Conservation (phyloP, 2,888 invertebrate species). For the Coecobrya sp. region DNA sequence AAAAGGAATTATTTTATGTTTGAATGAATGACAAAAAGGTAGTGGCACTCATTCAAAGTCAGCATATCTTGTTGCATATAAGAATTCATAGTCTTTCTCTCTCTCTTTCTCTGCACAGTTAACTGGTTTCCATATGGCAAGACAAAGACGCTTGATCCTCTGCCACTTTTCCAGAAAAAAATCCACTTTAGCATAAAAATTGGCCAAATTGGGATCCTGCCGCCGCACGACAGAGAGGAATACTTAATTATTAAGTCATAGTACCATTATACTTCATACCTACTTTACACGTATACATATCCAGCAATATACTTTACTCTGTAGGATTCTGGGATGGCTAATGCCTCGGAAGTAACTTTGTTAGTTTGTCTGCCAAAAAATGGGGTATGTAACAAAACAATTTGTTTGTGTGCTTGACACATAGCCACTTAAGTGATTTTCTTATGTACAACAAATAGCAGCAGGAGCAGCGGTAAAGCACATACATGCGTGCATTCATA, state of each 20-base stretch:
- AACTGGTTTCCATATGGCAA: too few relatives aligned
- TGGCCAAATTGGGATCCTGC: not conserved
- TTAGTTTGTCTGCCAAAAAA: constrained; percentile 47
- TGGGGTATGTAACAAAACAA: constrained; percentile 27
- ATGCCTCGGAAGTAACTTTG: constrained; percentile 58
- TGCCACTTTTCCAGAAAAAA: not conserved
- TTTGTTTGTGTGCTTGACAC: constrained; percentile 47
- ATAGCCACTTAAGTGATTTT: constrained; percentile 40
- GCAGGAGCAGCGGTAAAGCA: not conserved
- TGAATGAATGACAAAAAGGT: too few relatives aligned
- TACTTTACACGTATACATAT: not conserved
- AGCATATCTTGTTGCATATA: too few relatives aligned
- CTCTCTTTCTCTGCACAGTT: too few relatives aligned
- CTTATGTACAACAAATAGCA: not conserved
- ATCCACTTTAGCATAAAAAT: constrained; percentile 11
- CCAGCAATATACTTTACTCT: not conserved
- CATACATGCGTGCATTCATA: not conserved
- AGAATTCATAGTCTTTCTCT: too few relatives aligned
- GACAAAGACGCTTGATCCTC: too few relatives aligned
- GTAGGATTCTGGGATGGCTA: not conserved
- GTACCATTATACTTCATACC: too few relatives aligned
- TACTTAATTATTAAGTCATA: not conserved
- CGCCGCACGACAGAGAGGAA: not conserved
- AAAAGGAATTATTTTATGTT: too few relatives aligned
- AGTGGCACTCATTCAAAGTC: too few relatives aligned